Evolutionary conservation across 92 coral and sea anemone genomes (phyloP).

Genomic region (Phymanthus crucifer): DNA sequence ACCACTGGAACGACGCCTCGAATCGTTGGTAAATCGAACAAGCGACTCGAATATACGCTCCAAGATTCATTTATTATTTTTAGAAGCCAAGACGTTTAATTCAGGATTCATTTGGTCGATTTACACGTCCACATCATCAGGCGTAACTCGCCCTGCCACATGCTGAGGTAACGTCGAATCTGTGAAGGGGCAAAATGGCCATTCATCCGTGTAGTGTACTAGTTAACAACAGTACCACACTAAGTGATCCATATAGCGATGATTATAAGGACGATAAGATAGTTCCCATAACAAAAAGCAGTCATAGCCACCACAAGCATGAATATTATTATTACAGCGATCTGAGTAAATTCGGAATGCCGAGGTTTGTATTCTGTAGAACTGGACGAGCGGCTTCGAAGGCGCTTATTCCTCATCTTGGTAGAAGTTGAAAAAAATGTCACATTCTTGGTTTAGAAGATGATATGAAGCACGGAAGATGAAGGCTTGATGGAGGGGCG

Average conservation of each 20-base stretch:
- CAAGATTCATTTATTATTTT: background rate
- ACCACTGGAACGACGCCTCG: background rate
- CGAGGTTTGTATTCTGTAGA: slow-evolving; percentile 46
- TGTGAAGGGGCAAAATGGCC: background rate
- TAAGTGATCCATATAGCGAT: slow-evolving; percentile 78
- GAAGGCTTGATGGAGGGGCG: background rate
- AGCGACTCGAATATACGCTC: background rate
- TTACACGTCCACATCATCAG: background rate
- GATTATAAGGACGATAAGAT: slow-evolving; percentile 73
- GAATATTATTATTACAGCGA: slow-evolving; percentile 70
- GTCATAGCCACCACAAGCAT: slow-evolving; percentile 66
- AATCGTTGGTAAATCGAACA: background rate
- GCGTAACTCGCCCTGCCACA: background rate
- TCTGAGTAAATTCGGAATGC: slow-evolving; percentile 54
- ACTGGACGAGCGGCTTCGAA: slow-evolving; percentile 39
- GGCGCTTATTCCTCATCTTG: slow-evolving; percentile 48
- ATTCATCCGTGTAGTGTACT: background rate
- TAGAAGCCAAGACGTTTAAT: background rate
- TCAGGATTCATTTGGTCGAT: background rate
- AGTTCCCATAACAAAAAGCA: slow-evolving; percentile 74
- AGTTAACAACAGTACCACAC: slow-evolving; percentile 4
- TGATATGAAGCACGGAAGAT: background rate
- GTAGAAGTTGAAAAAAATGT: background rate
- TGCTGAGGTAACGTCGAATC: background rate
- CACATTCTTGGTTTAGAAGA: background rate